Evolutionary conservation across 2,113 vertebrate species (phyloP).

Genomic region (Eclectus roratus): DNA sequence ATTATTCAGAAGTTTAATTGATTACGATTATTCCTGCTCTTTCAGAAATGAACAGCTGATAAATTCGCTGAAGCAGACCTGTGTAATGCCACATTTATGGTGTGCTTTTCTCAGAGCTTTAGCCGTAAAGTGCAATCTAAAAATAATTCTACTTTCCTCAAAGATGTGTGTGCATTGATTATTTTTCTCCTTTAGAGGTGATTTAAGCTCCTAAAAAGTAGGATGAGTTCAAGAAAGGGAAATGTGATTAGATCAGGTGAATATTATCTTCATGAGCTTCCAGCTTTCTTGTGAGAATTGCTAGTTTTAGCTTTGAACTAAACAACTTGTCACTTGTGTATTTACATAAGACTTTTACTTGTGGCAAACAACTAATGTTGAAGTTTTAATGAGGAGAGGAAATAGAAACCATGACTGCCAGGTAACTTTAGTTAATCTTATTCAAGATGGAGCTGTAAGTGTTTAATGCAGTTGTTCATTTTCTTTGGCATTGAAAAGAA

Average conservation of each 20-base stretch:
- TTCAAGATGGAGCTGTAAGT: neutral
- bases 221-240: neutral
- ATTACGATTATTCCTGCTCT: neutral
- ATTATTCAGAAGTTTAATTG: neutral
- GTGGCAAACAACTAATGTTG: neutral
- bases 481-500: neutral
- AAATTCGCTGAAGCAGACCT: neutral
- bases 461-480: neutral
- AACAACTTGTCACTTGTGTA: neutral
- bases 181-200: slow-evolving; percentile 46
- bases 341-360: slow-evolving; percentile 19
- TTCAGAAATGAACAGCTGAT: neutral
- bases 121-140: slow-evolving; percentile 25
- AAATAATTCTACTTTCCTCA: slow-evolving; percentile 46
- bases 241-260: slow-evolving; percentile 12
- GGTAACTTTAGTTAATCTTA: neutral
- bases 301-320: slow-evolving; percentile 16
- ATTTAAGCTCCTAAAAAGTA: slow-evolving; percentile 11
- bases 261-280: neutral
- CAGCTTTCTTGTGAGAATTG: neutral
- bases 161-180: slow-evolving; percentile 7
- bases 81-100: neutral
- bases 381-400: neutral
- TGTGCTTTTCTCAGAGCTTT: neutral
- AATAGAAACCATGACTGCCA: neutral